A percentile compares a stretch with the other conserved stretches of the same genome.
phyloP scores from a whole-genome alignment of 2,888 invertebrate species.

The Crocallis elinguaria region DNA sequence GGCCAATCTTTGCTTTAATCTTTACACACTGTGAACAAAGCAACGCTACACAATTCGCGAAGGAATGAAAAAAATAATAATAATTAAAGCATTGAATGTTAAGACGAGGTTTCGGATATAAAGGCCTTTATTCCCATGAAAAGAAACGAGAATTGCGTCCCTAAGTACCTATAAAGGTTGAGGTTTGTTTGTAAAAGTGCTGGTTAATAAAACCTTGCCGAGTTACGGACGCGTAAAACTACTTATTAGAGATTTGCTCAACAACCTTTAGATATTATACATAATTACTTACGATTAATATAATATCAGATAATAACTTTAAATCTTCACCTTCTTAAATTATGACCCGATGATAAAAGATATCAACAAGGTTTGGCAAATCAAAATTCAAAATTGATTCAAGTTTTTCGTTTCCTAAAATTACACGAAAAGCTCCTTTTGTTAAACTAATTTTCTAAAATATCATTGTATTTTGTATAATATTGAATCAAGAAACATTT shows the following conservation, averaged over 20 bases:
- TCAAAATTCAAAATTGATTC: no score
- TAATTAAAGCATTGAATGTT: constrained; percentile 67
- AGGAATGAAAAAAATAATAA: constrained; percentile 64
- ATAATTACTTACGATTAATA: not conserved
- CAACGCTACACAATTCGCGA: constrained; percentile 67
- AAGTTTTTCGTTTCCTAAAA: no score
- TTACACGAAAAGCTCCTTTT: no score
- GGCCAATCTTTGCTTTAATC: constrained; percentile 66
- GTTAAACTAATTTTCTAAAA: no score
- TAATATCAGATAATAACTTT: not conserved
- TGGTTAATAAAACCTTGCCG: constrained; percentile 28
- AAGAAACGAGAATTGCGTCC: constrained; percentile 41
- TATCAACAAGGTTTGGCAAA: no score
- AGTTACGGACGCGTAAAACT: constrained; percentile 15
- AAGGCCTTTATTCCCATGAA: constrained; percentile 44
- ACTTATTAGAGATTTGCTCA: constrained; percentile 13
- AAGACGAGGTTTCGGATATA: constrained; percentile 38
- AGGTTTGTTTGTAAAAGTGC: constrained; percentile 31
- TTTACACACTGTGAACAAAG: constrained; percentile 67
- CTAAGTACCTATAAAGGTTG: constrained; percentile 25
- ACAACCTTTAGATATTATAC: constrained; percentile 1
- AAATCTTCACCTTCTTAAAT: no score
- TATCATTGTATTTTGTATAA: no score
- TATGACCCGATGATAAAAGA: no score
- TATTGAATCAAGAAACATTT: no score